phyloP scores from a whole-genome alignment of 2,797 vertebrate genomes.

The Eurystomus glaucurus region DNA sequence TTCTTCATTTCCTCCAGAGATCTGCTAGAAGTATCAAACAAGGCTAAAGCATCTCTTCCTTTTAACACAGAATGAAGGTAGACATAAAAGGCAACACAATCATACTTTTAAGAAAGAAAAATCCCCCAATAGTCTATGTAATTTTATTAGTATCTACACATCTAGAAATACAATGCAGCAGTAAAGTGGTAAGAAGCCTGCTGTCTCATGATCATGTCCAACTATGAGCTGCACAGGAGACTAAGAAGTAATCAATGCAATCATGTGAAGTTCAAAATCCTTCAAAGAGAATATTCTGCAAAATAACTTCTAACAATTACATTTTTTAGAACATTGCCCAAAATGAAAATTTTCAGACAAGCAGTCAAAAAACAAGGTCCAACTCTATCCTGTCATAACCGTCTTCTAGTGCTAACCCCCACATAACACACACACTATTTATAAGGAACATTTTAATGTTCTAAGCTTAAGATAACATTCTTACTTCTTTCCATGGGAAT shows the following conservation, averaged over 20 bases:
- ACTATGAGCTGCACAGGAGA: not conserved
- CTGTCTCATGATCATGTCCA: not conserved
- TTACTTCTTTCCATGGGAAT: not conserved
- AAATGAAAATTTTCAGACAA: not conserved
- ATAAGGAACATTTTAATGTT: not conserved
- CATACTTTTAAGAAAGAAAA: not conserved
- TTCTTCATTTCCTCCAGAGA: conserved; percentile 11
- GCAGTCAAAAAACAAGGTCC: not conserved
- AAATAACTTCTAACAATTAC: not conserved
- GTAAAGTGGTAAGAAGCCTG: not conserved
- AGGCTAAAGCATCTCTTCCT: not conserved
- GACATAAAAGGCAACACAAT: not conserved
- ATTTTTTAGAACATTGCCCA: not conserved
- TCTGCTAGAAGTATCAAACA: not conserved
- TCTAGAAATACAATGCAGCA: not conserved
- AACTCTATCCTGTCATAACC: not conserved
- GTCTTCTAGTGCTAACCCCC: not conserved
- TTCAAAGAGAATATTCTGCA: not conserved
- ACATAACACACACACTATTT: not conserved
- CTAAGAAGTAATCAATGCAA: not conserved
- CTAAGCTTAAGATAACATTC: not conserved
- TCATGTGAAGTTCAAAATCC: not conserved
- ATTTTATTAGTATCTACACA: not conserved
- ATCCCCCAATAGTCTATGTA: not conserved
- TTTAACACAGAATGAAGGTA: conserved; percentile 21